Percentiles rank a stretch among this genome's conserved stretches.
phyloP scores from a whole-genome alignment of 2,888 invertebrate species.

The Sesia apiformis region DNA sequence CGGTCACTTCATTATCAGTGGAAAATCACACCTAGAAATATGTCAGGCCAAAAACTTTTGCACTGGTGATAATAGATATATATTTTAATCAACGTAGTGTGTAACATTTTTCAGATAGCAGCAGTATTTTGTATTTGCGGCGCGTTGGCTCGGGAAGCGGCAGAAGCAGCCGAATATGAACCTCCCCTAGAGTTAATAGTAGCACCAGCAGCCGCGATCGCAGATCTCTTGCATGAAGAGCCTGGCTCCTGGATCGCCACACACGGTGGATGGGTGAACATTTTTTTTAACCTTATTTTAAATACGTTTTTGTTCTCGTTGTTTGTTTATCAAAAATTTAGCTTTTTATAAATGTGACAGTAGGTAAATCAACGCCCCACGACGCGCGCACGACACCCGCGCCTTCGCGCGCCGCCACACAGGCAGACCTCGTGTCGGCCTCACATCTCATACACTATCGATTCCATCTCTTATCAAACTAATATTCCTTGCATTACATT shows the following conservation, averaged over 20 bases:
- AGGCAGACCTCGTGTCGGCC: slow-evolving; percentile 21
- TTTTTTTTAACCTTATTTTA: neutral
- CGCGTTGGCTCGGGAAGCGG: slow-evolving; percentile 87
- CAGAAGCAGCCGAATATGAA: slow-evolving; percentile 70
- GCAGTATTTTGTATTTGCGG: slow-evolving; percentile 89
- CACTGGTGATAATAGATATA: too few relatives aligned
- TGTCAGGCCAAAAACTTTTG: too few relatives aligned
- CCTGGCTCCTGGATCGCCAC: slow-evolving; percentile 86
- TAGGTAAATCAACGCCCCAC: slow-evolving; percentile 11
- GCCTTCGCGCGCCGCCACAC: slow-evolving; percentile 19
- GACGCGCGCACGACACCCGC: slow-evolving; percentile 20
- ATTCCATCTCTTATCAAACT: slow-evolving; percentile 25
- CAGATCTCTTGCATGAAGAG: slow-evolving; percentile 84
- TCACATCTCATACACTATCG: slow-evolving; percentile 24
- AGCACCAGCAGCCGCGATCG: slow-evolving; percentile 81
- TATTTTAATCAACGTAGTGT: neutral
- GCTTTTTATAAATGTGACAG: too few relatives aligned
- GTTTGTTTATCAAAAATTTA: too few relatives aligned
- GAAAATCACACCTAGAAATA: too few relatives aligned
- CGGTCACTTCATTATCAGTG: too few relatives aligned
- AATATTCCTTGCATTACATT: neutral
- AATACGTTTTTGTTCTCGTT: neutral
- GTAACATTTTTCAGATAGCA: slow-evolving; percentile 58
- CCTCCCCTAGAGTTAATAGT: slow-evolving; percentile 69
- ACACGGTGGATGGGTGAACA: slow-evolving; percentile 89